Conservation (phyloP, 2,113 vertebrate genomes). For the Romanogobio albipinnatus region DNA sequence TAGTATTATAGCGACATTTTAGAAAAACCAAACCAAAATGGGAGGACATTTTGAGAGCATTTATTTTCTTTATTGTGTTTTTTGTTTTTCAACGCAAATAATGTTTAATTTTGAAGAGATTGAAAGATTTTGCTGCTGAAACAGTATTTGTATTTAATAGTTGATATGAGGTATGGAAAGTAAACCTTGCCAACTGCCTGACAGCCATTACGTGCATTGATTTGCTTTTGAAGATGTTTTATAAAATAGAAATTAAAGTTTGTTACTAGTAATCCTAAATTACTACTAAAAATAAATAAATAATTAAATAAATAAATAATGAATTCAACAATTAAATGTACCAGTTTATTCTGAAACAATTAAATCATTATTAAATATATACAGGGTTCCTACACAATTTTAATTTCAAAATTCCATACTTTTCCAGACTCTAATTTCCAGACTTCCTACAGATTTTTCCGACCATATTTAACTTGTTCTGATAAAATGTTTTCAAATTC, state of each 20-base stretch:
- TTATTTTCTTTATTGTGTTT: not conserved
- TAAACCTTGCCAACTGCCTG: conserved; percentile 20
- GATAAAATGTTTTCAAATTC: no score
- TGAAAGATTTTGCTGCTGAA: conserved; percentile 51
- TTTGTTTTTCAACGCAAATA: not conserved
- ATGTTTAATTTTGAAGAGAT: conserved; percentile 3
- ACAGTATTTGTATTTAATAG: conserved; percentile 36
- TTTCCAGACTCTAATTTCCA: no score
- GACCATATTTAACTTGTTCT: no score
- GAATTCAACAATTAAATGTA: no score
- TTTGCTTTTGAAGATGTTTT: conserved; percentile 33
- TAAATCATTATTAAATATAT: no score
- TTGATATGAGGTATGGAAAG: conserved; percentile 3
- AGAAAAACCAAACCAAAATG: not conserved
- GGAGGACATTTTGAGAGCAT: not conserved
- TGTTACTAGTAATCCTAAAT: conserved; percentile 4
- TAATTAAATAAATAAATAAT: no score
- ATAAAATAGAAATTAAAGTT: conserved; percentile 44
- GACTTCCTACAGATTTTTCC: no score
- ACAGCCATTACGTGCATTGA: not conserved
- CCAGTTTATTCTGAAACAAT: no score
- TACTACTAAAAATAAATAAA: no score
- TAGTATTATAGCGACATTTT: not conserved
- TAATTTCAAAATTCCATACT: no score
- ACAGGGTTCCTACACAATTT: no score